Base-by-base conservation (phyloP, 2,797 vertebrate genomes). In the Takifugu rubripes region DNA sequence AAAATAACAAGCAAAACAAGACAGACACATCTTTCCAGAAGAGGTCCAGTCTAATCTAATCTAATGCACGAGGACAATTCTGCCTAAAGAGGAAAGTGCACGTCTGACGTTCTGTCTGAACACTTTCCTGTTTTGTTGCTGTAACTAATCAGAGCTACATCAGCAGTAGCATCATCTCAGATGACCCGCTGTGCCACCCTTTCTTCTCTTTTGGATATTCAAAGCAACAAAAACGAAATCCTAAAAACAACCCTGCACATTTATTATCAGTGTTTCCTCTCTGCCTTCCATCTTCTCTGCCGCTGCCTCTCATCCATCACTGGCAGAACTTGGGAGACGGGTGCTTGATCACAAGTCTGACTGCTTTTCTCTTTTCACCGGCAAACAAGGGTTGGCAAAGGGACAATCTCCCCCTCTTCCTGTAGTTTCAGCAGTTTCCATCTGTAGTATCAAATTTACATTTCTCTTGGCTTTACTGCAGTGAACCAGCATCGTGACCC, bases 261-360 rank as follows among this genome's bases (percentile, higher is more conserved):
- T 84, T 84, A 72, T 25, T 44, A 31, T 61, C 61, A 54, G 56
- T 66, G 58, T 48, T 11, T 51, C 50, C 68, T 64, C 54, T 29
- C 53, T 56, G 62, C 68, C 65, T 66, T 52, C 59, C 58, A 25
- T 70, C 70, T 54, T 59, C 57, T 72, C 70, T 26, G 3, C 65
- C 21, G 14, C 68, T 49, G 8, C 46, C 63, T 49, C 77, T 70
- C 86, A 89, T 91, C 82, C 49, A 90, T 92, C 90, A 90, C 57
- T 86, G 90, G 81, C 88, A 88, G 33, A 75, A 66, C 72, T 21
- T 58, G 55, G 72, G 66, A 66, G 82, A 77, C 59, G 40, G 61
- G 79, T 82, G 73, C 82, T 88, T 80, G 65, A 84, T 90, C 90
- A 89, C 82, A 83, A 54, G 83, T 88, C 81, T 66, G 73, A 73